Conservation (phyloP, 2,113 vertebrate species). For the Chrysochloris asiatica region DNA sequence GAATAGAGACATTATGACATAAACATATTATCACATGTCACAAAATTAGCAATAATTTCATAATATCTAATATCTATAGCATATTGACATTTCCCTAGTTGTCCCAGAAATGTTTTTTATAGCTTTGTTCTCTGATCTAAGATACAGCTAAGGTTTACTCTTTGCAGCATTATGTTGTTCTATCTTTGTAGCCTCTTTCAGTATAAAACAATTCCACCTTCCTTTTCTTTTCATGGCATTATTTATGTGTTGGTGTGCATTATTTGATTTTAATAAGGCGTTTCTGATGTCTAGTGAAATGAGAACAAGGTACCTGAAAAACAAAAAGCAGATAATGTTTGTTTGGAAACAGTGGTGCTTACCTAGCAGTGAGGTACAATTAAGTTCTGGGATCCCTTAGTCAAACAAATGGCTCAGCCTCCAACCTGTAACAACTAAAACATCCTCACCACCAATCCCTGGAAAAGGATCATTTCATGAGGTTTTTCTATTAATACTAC, state of each 20-base stretch:
- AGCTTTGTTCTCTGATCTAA: neutral
- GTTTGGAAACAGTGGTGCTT: neutral
- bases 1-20: neutral
- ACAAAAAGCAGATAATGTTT: neutral
- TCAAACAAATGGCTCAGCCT: too few species aligned
- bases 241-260: neutral
- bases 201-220: neutral
- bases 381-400: too few species aligned
- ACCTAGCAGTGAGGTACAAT: too few species aligned
- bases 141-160: neutral
- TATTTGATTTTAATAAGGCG: constrained; percentile 5
- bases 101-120: neutral
- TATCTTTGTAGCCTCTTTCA: neutral
- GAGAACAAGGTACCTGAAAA: constrained; percentile 13
- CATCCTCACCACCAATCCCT: too few species aligned
- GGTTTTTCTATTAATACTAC: neutral
- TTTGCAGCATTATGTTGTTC: neutral
- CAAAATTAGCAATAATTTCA: neutral
- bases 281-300: neutral
- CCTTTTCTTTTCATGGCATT: neutral
- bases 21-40: neutral
- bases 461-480: too few species aligned
- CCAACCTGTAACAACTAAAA: too few species aligned
- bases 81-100: neutral
- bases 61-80: neutral